Evolutionary conservation across 2,113 vertebrate genomes (phyloP).

Genomic region (Abramis brama): DNA sequence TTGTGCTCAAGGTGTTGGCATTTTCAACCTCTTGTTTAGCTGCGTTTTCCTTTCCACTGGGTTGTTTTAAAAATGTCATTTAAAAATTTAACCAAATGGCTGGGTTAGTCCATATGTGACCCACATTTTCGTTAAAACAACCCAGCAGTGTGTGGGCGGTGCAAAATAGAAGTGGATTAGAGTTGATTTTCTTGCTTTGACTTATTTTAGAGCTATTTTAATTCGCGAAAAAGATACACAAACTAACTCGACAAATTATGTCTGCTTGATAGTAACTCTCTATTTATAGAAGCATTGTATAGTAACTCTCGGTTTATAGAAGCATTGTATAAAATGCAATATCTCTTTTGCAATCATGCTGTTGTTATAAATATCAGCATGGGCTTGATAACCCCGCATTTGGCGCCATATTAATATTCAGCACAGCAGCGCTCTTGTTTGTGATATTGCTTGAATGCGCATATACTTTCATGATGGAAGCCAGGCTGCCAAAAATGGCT

Average conservation of each 20-base stretch:
- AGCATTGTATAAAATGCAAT: neutral
- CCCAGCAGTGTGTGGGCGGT: neutral
- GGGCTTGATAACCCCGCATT: neutral
- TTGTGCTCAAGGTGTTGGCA: slow-evolving; percentile 23
- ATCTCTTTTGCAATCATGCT: neutral
- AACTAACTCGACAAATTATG: too few relatives aligned
- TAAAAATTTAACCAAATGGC: too few relatives aligned
- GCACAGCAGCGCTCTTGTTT: neutral
- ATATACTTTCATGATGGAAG: slow-evolving; percentile 19
- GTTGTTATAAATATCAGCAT: neutral
- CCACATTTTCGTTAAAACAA: too few relatives aligned
- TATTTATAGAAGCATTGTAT: neutral
- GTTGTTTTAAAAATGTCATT: too few relatives aligned
- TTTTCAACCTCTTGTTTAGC: slow-evolving; percentile 27
- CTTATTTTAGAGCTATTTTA: neutral
- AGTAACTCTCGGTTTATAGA: neutral
- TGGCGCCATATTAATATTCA: neutral
- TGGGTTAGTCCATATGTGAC: too few relatives aligned
- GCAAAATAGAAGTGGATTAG: neutral
- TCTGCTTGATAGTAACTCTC: neutral
- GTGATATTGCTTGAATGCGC: neutral
- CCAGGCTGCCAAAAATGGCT: slow-evolving; percentile 38
- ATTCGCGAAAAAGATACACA: neutral
- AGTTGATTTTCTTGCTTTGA: neutral
- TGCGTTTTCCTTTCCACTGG: neutral